Conservation (phyloP, 2,888 invertebrate genomes). For the Agrilus biguttatus region DNA sequence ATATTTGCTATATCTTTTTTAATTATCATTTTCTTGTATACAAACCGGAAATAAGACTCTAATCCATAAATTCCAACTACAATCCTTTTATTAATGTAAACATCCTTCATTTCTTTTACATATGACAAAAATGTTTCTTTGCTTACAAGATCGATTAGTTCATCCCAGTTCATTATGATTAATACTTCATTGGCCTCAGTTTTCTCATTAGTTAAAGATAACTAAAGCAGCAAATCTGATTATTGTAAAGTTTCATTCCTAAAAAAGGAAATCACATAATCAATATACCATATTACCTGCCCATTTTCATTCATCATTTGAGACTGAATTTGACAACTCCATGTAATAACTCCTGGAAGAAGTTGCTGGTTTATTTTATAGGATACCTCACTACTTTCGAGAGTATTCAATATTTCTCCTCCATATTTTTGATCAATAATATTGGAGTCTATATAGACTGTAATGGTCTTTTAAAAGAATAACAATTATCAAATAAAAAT, state of each 20-base stretch:
- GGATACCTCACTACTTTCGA: conserved; percentile 20
- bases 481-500: conserved; percentile 4
- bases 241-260: background rate
- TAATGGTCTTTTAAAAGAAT: conserved; percentile 18
- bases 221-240: background rate
- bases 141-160: conserved; percentile 24
- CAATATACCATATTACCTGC: conserved; percentile 5
- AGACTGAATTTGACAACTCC: conserved; percentile 25
- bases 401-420: conserved; percentile 16
- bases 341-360: conserved; percentile 28
- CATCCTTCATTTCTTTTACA: conserved; percentile 20
- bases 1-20: no score
- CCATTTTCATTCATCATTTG: conserved; percentile 14
- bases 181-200: conserved; percentile 24
- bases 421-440: conserved; percentile 17
- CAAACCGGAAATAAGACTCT: conserved; percentile 24
- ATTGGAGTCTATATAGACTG: conserved; percentile 20
- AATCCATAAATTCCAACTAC: conserved; percentile 28
- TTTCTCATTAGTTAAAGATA: conserved; percentile 3
- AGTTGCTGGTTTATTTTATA: conserved; percentile 21
- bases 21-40: conserved; percentile 2
- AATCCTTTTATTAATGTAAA: conserved; percentile 20
- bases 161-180: conserved; percentile 27
- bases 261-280: background rate
- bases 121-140: conserved; percentile 20